These are phyloP conservation scores for Chrysodeixis includens DNA, from an alignment of 2,888 invertebrate species.

Conservation along the genomic window DNA sequence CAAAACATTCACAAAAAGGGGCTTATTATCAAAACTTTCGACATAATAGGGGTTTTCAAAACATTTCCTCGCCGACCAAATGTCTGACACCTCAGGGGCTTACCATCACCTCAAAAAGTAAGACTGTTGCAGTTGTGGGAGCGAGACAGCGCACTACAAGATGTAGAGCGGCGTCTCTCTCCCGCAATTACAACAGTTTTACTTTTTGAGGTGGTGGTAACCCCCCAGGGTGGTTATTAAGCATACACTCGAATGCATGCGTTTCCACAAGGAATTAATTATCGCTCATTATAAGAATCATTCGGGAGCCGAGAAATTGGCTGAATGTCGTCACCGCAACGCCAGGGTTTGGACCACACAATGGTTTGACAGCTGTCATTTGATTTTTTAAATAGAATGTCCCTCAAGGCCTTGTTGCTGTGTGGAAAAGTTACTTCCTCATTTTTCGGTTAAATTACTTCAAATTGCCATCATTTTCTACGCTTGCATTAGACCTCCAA, in stretches of 20 bases:
- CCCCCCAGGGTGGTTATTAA: constrained; percentile 64
- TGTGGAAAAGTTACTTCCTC: constrained; percentile 15
- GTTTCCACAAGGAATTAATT: constrained; percentile 68
- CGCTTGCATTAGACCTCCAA: too few species aligned
- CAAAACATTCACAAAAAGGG: constrained; percentile 41
- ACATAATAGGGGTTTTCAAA: constrained; percentile 53
- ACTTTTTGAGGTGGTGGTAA: too few species aligned
- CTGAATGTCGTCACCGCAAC: constrained; percentile 59
- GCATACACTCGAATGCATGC: constrained; percentile 48
- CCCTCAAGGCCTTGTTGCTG: constrained; percentile 38
- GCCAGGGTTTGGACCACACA: constrained; percentile 67
- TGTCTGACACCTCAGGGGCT: constrained; percentile 74
- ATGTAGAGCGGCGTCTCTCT: too few species aligned
- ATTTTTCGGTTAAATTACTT: constrained; percentile 7
- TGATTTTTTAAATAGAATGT: constrained; percentile 28
- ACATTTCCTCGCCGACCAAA: constrained; percentile 72
- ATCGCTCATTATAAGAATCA: constrained; percentile 53
- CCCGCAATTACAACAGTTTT: too few species aligned
- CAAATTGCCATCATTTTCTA: background rate
- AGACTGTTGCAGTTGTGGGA: too few species aligned
- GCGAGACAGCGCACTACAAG: too few species aligned
- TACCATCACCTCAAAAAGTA: too few species aligned
- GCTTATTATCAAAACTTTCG: constrained; percentile 53
- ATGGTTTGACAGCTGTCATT: constrained; percentile 71
- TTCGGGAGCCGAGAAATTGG: constrained; percentile 58